Conservation (phyloP, 2,888 invertebrate species). For the Monopis laevigella region DNA sequence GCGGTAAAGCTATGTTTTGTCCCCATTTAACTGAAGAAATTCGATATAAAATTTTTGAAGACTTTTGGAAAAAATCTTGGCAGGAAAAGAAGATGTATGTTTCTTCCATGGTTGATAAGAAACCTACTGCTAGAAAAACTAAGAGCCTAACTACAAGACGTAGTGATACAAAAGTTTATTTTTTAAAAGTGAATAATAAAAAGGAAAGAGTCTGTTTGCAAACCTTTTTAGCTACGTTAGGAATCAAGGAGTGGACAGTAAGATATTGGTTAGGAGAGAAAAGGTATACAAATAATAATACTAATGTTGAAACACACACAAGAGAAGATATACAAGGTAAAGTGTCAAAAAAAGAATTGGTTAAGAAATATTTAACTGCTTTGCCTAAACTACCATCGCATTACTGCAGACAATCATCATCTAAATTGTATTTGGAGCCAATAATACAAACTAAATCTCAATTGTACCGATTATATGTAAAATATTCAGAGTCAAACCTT, state of each 20-base stretch:
- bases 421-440: slow-evolving; percentile 25
- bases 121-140: slow-evolving; percentile 16
- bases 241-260: slow-evolving; percentile 18
- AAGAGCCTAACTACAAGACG: slow-evolving; percentile 17
- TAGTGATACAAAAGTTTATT: slow-evolving; percentile 20
- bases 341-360: slow-evolving; percentile 10
- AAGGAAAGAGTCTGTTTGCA: slow-evolving; percentile 21
- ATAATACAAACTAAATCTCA: slow-evolving; percentile 20
- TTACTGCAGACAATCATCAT: slow-evolving; percentile 21
- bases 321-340: not conserved
- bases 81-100: slow-evolving; percentile 19
- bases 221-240: slow-evolving; percentile 14
- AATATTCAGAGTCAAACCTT: slow-evolving; percentile 17
- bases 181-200: slow-evolving; percentile 19
- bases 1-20: slow-evolving; percentile 16
- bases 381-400: slow-evolving; percentile 24
- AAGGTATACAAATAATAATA: too few species aligned
- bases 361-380: slow-evolving; percentile 15
- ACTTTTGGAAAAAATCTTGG: slow-evolving; percentile 18
- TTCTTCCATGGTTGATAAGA: slow-evolving; percentile 17
- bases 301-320: too few species aligned
- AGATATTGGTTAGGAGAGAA: slow-evolving; percentile 18
- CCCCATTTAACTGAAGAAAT: slow-evolving; percentile 17
- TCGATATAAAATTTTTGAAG: slow-evolving; percentile 18
- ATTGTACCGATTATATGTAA: slow-evolving; percentile 21